Evolutionary conservation across 2,797 vertebrate genomes (phyloP), one percentile per base, ranked within the genome.

Genomic region (Potorous gilbertii): DNA sequence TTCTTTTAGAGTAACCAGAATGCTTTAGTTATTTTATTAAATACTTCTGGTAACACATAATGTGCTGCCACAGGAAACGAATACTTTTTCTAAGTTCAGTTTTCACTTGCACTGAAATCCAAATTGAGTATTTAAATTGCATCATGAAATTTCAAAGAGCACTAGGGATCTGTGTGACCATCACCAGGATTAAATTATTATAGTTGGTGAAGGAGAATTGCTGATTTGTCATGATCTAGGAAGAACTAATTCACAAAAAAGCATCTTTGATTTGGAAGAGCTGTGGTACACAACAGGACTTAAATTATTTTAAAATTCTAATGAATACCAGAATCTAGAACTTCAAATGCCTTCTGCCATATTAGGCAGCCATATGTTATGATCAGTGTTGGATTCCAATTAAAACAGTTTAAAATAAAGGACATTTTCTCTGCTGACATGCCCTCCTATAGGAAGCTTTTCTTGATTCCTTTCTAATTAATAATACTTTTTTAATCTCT

Each of bases 141-240:
- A 90, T 97, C 93, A 96, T 94, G 96, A 96, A 97, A 93, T 96
- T 97, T 92, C 46, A 54, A 96, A 96, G 29, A 94, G 96, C 96
- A 90, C 31, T 11, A 94, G 29, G 66, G 34, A 21, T 92, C 28
- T 94, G 46, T 95, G 81, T 93, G 89, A 92, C 46, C 94, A 89
- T 56, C 1, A 27, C 21, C 96, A 54, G 55, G 93, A 87, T 46
- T 95, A 91, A 96, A 93, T 95, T 46, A 24, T 24, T 93, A 94
- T 27, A 96, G 50, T n/a, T 94, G 34, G 55, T 92, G 92, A 97
- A 90, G 54, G 91, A 92, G 81, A 54, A 14, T 54, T 90, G 24
- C 34, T 96, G 87, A 95, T 50, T 52, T 55, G 9, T 46, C 31
- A 56, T 89, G 54, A 89, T 91, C 27, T 52, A 2, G 27, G 40